Evolutionary conservation across 2,797 vertebrate species (phyloP).

Genomic region (Sparus aurata): DNA sequence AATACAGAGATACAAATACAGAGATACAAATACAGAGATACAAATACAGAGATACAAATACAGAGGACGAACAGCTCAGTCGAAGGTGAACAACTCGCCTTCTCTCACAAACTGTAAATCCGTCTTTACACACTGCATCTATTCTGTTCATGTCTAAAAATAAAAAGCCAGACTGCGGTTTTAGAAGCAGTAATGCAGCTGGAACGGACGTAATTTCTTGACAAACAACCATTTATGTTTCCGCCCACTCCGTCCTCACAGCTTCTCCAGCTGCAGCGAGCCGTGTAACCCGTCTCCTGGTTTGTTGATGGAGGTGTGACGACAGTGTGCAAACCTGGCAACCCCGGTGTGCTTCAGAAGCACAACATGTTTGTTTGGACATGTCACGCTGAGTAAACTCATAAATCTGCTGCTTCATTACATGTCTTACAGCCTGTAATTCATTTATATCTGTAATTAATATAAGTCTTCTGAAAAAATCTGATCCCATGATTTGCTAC

Average conservation of each 20-base stretch:
- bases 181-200: constrained; percentile 37
- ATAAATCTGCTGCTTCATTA: not conserved
- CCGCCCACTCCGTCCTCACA: constrained; percentile 34
- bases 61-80: constrained; percentile 20
- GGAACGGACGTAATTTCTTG: constrained; percentile 44
- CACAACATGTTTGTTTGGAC: not conserved
- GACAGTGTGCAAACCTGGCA: not conserved
- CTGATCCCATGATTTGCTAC: too few relatives aligned
- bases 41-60: constrained; percentile 5
- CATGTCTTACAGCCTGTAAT: too few relatives aligned
- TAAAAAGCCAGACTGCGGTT: constrained; percentile 59
- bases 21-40: constrained; percentile 3
- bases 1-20: constrained; percentile 3
- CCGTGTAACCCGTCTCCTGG: not conserved
- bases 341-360: not conserved
- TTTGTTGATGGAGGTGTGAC: constrained; percentile 14
- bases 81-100: constrained; percentile 1
- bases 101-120: constrained; percentile 8
- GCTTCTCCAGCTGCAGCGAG: constrained; percentile 27
- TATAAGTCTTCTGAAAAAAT: too few relatives aligned
- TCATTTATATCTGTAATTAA: too few relatives aligned
- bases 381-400: not conserved
- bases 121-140: constrained; percentile 12
- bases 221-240: constrained; percentile 33
- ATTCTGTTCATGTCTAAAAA: constrained; percentile 47